Conservation (phyloP, 2,113 vertebrate genomes). For the Antigone vipio region DNA sequence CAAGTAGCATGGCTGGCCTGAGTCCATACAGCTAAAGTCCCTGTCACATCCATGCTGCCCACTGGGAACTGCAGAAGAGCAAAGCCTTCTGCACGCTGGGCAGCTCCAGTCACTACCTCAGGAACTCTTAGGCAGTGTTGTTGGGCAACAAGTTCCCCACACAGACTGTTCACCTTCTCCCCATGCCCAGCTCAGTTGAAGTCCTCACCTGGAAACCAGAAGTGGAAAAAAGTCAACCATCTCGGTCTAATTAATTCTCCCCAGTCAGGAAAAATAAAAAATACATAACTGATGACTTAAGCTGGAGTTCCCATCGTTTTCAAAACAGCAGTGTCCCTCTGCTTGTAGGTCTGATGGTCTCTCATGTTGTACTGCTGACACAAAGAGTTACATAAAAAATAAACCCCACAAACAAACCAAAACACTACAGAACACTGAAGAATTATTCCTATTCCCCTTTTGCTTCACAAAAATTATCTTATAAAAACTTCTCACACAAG, state of each 20-base stretch:
- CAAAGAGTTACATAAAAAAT: background rate
- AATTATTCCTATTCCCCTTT: background rate
- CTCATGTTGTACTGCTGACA: background rate
- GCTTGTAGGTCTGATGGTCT: background rate
- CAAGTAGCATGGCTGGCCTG: background rate
- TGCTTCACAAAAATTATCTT: background rate
- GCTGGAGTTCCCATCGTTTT: background rate
- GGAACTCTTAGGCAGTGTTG: background rate
- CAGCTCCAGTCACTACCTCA: fast-evolving
- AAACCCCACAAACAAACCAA: background rate
- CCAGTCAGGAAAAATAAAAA: background rate
- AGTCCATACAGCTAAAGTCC: background rate
- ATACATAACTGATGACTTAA: background rate
- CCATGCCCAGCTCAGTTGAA: background rate
- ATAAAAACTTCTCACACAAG: background rate
- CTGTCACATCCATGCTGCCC: background rate
- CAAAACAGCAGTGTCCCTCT: background rate
- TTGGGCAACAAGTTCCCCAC: background rate
- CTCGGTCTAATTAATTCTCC: background rate
- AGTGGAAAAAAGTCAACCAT: background rate
- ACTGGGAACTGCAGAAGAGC: background rate
- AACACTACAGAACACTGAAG: background rate
- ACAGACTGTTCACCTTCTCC: background rate
- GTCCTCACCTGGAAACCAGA: background rate
- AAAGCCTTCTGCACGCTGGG: background rate